A percentile compares a stretch with the other conserved stretches of the same genome.
These are phyloP conservation scores for Peribatodes rhomboidaria DNA, from an alignment of 2,888 invertebrate genomes.

Conservation along the genomic window DNA sequence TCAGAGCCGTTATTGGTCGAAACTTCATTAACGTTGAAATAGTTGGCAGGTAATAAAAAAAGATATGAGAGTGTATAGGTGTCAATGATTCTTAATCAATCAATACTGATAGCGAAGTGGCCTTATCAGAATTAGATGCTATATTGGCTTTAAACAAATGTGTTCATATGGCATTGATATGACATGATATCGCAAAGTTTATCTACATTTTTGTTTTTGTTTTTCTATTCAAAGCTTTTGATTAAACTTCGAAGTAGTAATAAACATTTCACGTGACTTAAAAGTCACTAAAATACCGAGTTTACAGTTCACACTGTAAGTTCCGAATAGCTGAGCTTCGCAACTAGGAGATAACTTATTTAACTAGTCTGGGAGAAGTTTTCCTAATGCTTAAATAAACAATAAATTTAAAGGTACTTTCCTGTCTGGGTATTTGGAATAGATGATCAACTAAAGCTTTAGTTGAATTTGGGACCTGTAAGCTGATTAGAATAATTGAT, in stretches of 20 bases:
- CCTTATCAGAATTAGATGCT: background rate
- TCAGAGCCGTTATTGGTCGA: too few species aligned
- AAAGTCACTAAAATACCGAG: background rate
- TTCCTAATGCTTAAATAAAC: background rate
- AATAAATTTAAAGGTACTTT: background rate
- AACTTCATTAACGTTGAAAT: too few species aligned
- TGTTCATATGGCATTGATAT: too few species aligned
- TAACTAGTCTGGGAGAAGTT: background rate
- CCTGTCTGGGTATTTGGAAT: background rate
- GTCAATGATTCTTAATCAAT: background rate
- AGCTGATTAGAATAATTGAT: too few species aligned
- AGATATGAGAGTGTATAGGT: background rate
- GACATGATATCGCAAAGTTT: background rate
- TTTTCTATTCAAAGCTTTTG: background rate
- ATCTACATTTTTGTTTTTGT: background rate
- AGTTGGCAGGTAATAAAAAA: too few species aligned
- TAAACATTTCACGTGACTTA: constrained; percentile 4
- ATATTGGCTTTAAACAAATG: background rate
- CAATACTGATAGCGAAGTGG: background rate
- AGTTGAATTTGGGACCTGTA: too few species aligned
- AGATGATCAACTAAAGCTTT: too few species aligned
- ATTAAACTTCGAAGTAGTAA: background rate
- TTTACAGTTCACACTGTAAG: background rate
- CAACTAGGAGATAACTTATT: background rate
- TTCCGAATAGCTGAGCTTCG: background rate